Evolutionary conservation across 2,888 invertebrate genomes (phyloP), one percentile per base, ranked within the genome.

Genomic region (Volucella bombylans): DNA sequence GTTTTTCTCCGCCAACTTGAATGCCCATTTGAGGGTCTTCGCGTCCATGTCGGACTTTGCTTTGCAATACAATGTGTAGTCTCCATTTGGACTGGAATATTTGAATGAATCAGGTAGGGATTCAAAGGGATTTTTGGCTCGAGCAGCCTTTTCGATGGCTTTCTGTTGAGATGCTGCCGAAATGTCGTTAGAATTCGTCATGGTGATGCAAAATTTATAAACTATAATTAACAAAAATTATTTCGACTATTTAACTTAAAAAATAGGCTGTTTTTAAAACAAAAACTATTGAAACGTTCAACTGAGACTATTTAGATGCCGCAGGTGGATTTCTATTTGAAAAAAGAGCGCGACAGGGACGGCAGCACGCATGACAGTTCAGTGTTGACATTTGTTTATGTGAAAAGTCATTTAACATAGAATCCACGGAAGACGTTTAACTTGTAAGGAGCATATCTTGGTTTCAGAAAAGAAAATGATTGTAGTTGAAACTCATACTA

Each of bases 1-100:
- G 87, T 92, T 92, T 10, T 87, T 87, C 68, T 92, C 92, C 0
- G 92, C 92, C 49, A 92, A 82, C 72, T 92, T 92, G 71, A 91
- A 92, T 0, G 91, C 89, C 91, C 92, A 92, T 82, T 92, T 92
- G 0, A 91, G 78, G 0, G 86, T 87, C 87, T 89, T 91, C 4
- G 89, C 45, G 64, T 91, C 90, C 89, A 92, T 89, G 64, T 91
- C 91, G 10, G 71, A 73, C 82, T 91, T 92, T 11, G 88, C 79
- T 72, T 90, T 89, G 62, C 90, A 91, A 49, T 90, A 89, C 0
- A 91, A 82, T 49, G 88, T 88, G 11, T 88, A 90, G 55, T 88
- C 87, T 38, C 87, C 87, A 4, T 88, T 89, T 31, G 87, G 39
- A 11, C 54, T 18, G 43, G 86, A 87, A 73, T 88, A 92, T 57